Base-by-base conservation (phyloP, 1,140 invertebrate species). In the Antheraea pernyi region DNA sequence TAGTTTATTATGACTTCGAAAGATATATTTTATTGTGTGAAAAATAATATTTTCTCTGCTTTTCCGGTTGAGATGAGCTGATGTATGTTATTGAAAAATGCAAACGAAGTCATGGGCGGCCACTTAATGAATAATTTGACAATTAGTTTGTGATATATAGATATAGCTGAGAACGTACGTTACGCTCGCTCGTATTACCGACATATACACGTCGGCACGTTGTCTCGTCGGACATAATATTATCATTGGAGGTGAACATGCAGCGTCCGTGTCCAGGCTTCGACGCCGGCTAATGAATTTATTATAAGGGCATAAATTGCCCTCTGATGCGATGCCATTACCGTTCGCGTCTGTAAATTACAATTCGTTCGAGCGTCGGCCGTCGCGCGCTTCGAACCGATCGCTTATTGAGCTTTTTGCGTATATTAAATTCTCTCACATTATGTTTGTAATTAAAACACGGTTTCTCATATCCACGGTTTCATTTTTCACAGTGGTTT, bases 301-400 rank as follows among this genome's bases (percentile, higher is more conserved):
- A 89, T 89, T 89, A 87, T 87, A 87, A 85, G 80, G 77, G 85
- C 83, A 89, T 86, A 87, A 87, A 89, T 87, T 87, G 86, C 80
- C 74, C 80, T 84, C 75, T 85, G 86, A 89, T 85, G 82, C 83
- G 84, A 81, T 80, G 83, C 85, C 83, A 89, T 89, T 89, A 87
- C 78, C 76, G 81, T 42, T 70, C 80, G 79, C 76, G 83, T 75
- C 81, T 84, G 84, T 85, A 89, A 87, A 89, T 87, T 87, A 89
- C 85, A 82, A 81, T 84, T 79, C 80, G 78, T 73, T 77, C 81
- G 74, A 75, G 18, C 64, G 36, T 19, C 59, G 19, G 22, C 30
- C 64, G 11, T 36, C 59, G 59, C 22, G 22, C 22, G 22, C 22
- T 30, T 30, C 22, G 22, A 30, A 30, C 10, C 64, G 39, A 63